These are phyloP conservation scores for Adelphocoris suturalis DNA, from an alignment of 2,888 invertebrate species.

Conservation along the genomic window DNA sequence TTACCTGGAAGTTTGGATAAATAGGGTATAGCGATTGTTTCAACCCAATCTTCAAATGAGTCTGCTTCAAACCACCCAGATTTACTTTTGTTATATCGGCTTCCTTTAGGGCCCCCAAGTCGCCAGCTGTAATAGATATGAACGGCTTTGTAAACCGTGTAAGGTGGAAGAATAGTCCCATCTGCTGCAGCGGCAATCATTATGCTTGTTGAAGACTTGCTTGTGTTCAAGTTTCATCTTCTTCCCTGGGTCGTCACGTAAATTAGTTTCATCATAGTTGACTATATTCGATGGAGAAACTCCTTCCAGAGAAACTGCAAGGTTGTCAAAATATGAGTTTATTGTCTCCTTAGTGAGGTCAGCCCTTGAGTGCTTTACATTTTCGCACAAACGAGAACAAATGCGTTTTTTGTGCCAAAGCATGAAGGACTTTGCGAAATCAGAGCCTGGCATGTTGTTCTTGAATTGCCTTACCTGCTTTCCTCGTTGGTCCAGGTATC, in stretches of 20 bases:
- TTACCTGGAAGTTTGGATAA: slow-evolving; percentile 73
- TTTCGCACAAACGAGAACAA: not conserved
- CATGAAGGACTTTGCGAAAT: slow-evolving; percentile 75
- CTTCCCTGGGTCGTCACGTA: slow-evolving; percentile 72
- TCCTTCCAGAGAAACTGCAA: slow-evolving; percentile 71
- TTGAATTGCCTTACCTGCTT: slow-evolving; percentile 73
- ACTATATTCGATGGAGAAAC: slow-evolving; percentile 62
- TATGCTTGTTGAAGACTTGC: slow-evolving; percentile 72
- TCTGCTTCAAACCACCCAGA: slow-evolving; percentile 77
- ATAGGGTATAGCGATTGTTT: slow-evolving; percentile 75
- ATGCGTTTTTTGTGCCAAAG: slow-evolving; percentile 67
- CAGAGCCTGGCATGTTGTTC: slow-evolving; percentile 76
- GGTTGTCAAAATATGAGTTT: slow-evolving; percentile 50
- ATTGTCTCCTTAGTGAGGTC: not conserved
- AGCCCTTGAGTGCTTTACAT: slow-evolving; percentile 51
- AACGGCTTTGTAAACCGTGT: slow-evolving; percentile 73
- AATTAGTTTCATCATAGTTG: slow-evolving; percentile 72
- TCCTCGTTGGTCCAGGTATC: slow-evolving; percentile 58
- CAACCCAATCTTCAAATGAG: slow-evolving; percentile 75
- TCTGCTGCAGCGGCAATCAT: slow-evolving; percentile 74
- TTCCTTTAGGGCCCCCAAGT: slow-evolving; percentile 64
- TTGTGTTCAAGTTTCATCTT: slow-evolving; percentile 72
- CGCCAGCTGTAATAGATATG: slow-evolving; percentile 74
- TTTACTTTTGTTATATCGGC: slow-evolving; percentile 76
- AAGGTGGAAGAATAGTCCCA: slow-evolving; percentile 74